Conservation (phyloP, 1,140 invertebrate species). For the Penaeus japonicus region DNA sequence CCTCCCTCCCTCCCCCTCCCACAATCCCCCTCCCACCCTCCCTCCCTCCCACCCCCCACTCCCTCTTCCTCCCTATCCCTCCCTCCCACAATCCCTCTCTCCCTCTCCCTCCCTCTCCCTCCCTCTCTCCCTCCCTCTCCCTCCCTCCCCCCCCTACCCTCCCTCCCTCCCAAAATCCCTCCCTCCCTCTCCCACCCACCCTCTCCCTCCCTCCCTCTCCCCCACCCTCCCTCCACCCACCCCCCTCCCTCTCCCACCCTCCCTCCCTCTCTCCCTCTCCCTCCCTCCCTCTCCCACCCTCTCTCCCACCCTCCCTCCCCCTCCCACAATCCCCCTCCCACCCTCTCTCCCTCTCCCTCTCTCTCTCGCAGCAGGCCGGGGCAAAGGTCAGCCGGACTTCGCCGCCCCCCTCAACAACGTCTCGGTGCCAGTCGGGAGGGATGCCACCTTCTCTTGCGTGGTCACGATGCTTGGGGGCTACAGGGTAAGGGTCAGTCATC, state of each 20-base stretch:
- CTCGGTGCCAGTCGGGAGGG: conserved; percentile 84
- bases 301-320: background rate
- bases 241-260: background rate
- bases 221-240: background rate
- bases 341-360: background rate
- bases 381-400: conserved; percentile 73
- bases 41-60: background rate
- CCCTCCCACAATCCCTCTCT: background rate
- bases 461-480: conserved; percentile 85
- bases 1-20: background rate
- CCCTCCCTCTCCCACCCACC: too few species aligned
- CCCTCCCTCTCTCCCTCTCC: background rate
- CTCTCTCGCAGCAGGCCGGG: background rate
- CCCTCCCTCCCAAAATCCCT: background rate
- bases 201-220: background rate
- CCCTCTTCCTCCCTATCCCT: background rate
- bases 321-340: too few species aligned
- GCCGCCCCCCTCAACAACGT: conserved; percentile 84
- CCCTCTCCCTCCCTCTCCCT: too few species aligned
- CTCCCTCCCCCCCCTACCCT: background rate
- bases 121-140: background rate
- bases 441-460: conserved; percentile 86
- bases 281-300: too few species aligned
- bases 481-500: conserved; percentile 71
- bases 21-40: too few species aligned